A percentile compares a stretch with the other conserved stretches of the same genome.
Conservation (phyloP, 2,113 vertebrate genomes). For the Hippolais icterina region DNA sequence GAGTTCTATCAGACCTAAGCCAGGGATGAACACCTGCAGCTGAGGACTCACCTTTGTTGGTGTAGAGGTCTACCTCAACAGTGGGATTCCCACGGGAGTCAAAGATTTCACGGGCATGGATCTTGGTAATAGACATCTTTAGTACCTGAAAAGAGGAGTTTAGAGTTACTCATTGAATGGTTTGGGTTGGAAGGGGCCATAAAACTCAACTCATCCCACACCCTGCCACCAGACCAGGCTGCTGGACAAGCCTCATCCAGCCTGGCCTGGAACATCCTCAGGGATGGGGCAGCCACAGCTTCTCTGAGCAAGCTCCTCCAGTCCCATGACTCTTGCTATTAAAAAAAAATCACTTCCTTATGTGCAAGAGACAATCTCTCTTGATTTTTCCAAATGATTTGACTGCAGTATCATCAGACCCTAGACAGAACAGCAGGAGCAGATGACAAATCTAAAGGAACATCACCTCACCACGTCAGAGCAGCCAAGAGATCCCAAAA, state of each 20-base stretch:
- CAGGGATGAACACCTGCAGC: background rate
- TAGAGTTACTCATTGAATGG: background rate
- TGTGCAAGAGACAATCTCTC: background rate
- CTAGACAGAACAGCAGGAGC: background rate
- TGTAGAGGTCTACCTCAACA: constrained; percentile 92
- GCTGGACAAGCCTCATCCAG: background rate
- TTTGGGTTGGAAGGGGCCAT: background rate
- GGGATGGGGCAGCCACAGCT: background rate
- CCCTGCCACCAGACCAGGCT: background rate
- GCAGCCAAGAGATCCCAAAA: background rate
- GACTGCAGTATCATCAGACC: background rate
- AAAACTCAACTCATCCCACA: background rate
- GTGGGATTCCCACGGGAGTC: constrained; percentile 99
- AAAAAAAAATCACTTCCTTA: background rate
- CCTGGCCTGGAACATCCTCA: background rate
- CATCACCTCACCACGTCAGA: background rate
- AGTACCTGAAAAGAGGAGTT: constrained; percentile 60
- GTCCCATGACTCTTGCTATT: background rate
- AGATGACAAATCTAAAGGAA: background rate
- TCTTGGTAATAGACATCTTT: constrained; percentile 91
- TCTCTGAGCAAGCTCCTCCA: background rate
- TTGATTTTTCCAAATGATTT: background rate
- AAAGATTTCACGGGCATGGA: constrained; percentile 91
- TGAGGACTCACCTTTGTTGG: constrained; percentile 83
- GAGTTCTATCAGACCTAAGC: background rate